Conservation (phyloP, 2,888 invertebrate species). For the Ceriagrion tenellum region DNA sequence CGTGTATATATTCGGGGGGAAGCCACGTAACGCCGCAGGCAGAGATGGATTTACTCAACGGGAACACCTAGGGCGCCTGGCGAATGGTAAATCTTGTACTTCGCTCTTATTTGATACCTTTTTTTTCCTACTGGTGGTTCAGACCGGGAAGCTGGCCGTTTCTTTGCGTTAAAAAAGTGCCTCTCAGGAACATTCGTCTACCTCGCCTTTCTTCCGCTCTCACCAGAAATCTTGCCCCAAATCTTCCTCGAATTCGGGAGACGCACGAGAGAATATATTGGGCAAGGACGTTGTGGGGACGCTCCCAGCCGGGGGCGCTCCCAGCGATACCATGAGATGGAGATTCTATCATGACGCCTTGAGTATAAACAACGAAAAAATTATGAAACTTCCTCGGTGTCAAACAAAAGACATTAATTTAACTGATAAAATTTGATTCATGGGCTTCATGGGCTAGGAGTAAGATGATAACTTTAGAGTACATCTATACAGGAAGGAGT, state of each 20-base stretch:
- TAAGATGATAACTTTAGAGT: no score
- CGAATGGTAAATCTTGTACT: neutral
- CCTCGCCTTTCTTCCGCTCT: neutral
- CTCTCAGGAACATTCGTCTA: neutral
- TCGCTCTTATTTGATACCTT: neutral
- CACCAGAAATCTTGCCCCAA: neutral
- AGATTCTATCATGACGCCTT: no score
- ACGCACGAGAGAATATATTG: neutral
- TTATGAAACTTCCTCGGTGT: no score
- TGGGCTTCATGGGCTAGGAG: no score
- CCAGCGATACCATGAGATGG: no score
- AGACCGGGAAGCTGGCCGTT: neutral
- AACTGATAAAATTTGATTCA: no score
- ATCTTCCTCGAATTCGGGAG: neutral
- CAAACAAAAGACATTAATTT: no score
- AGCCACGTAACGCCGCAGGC: conserved; percentile 13
- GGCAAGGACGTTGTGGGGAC: no score
- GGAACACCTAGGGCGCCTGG: neutral
- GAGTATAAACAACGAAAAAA: no score
- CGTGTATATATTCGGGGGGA: neutral
- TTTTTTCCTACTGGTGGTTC: neutral
- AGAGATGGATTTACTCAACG: conserved; percentile 15
- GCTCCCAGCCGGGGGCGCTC: no score
- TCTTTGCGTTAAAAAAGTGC: neutral
- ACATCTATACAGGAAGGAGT: no score